phyloP scores from a whole-genome alignment of 2,113 vertebrate genomes.

The Tichodroma muraria region DNA sequence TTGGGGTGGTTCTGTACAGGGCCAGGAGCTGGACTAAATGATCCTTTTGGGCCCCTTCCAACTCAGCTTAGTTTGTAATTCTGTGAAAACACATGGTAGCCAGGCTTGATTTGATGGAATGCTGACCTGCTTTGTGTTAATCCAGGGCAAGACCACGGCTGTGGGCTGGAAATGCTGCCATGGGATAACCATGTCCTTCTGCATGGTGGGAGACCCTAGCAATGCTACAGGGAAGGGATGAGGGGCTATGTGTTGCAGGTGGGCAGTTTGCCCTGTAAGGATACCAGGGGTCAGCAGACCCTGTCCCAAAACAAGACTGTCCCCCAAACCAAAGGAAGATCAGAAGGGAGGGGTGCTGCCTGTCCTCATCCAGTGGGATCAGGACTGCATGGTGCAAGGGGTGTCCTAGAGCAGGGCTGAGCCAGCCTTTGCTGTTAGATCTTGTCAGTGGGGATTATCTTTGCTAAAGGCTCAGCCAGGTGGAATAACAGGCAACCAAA shows the following conservation, averaged over 20 bases:
- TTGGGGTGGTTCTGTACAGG: neutral
- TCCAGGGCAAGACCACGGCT: fast-evolving
- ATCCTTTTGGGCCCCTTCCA: neutral
- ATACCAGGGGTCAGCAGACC: neutral
- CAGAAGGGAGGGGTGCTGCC: no score
- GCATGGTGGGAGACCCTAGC: neutral
- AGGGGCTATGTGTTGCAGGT: neutral
- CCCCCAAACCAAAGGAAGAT: neutral
- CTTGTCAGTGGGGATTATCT: neutral
- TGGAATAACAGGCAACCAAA: neutral
- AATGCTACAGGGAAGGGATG: neutral
- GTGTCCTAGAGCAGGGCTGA: neutral
- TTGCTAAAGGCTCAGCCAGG: neutral
- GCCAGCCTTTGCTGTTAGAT: neutral
- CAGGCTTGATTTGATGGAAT: neutral
- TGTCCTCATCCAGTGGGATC: neutral
- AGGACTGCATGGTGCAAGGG: neutral
- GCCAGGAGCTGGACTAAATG: neutral
- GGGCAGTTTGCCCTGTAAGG: neutral
- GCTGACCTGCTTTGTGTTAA: neutral
- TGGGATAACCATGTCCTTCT: fast-evolving
- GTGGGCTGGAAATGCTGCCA: neutral
- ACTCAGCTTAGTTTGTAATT: neutral
- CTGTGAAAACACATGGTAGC: neutral
- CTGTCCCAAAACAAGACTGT: fast-evolving